Evolutionary conservation across 2,797 vertebrate genomes (phyloP), one percentile per base, ranked within the genome.

Genomic region (Crocidura indochinensis): DNA sequence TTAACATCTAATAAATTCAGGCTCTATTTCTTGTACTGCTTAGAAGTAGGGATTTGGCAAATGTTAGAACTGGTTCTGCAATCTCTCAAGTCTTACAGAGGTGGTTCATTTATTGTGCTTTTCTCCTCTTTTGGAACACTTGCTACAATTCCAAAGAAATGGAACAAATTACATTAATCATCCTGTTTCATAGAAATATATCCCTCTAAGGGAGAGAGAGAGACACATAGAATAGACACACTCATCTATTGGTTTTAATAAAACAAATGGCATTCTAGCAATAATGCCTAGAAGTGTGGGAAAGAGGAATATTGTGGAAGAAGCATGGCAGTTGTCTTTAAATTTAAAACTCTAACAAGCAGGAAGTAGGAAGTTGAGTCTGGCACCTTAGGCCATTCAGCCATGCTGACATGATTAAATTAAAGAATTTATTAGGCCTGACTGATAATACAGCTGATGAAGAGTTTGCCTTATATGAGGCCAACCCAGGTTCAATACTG

Each of bases 71-170:
- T 51, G 75, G 47, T 60, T n/a, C 20, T 29, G 14, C 7, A 11
- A 31, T 51, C 24, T 46, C 53, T 74, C 24, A 27, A 10, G 7
- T 31, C 77, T 17, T 2, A 3, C 10, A 38, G 83, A 81, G 27
- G 49, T 26, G 46, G n/a, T 10, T 31, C 6, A 53, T 46, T 29
- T 49, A 14, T 2, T 60, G 17, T 22, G 19, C 4, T 69, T 72
- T 76, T 62, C 56, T 82, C 49, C 15, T 60, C 49, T n/a, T 71
- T 72, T 60, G 31, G 10, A 6, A 72, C 29, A 88, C 93, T 71
- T 79, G 44, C 44, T 76, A n/a, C 83, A 92, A 95, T 76, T 84
- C 29, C 31, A 88, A 84, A 64, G 20, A 11, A 79, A 47, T 10
- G 65, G 1, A 19, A 62, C 91, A 47, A 91, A 91, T 73, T n/a